Evolutionary conservation across 2,888 invertebrate genomes (phyloP).

Genomic region (Latheticus oryzae): DNA sequence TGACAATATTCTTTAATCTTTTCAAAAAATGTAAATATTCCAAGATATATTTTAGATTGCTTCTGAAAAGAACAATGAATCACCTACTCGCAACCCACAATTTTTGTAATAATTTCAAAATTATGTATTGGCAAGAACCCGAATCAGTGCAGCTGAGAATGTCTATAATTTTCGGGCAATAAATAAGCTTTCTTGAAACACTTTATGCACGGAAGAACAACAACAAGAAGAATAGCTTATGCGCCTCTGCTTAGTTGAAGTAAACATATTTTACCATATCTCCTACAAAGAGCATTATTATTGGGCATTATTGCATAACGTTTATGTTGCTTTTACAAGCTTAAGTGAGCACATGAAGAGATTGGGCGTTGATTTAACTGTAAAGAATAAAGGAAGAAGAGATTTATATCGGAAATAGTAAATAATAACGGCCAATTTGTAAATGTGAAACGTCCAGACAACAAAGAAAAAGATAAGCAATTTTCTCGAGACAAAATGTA

Average conservation of each 20-base stretch:
- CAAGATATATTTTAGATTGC: too few species aligned
- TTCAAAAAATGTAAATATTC: too few species aligned
- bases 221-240: conserved; percentile 1
- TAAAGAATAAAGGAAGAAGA: conserved; percentile 1
- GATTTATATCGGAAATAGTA: too few species aligned
- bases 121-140: conserved; percentile 21
- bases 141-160: conserved; percentile 5
- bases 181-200: conserved; percentile 21
- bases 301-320: conserved; percentile 16
- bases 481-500: too few species aligned
- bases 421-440: too few species aligned
- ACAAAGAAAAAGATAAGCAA: too few species aligned
- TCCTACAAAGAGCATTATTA: conserved; percentile 2
- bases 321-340: conserved; percentile 11
- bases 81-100: conserved; percentile 12
- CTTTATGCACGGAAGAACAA: conserved; percentile 9
- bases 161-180: conserved; percentile 21
- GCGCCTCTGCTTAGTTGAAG: conserved; percentile 12
- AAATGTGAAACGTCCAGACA: too few species aligned
- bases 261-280: conserved; percentile 14
- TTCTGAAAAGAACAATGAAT: background rate
- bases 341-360: background rate
- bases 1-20: too few species aligned
- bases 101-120: conserved; percentile 11
- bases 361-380: conserved; percentile 17